Evolutionary conservation across 2,797 vertebrate genomes (phyloP), one percentile per base, ranked within the genome.

Genomic region (Australoheros facetus): DNA sequence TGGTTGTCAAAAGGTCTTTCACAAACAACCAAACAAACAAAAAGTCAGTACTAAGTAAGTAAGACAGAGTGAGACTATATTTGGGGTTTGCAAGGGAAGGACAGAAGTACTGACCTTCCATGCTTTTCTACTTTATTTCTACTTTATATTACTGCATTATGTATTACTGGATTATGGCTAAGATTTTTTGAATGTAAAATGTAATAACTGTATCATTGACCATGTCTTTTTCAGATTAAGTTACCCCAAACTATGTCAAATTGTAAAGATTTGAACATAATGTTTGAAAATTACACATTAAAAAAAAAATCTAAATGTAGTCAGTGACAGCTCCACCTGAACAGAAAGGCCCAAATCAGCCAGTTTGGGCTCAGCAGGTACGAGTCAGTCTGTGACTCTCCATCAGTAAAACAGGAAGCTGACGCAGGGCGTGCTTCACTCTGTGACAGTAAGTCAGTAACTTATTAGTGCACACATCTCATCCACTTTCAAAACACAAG

Each of bases 51-150:
- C 7, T 2, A 2, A 34, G 7, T 34, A 34, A 64, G 21, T 64
- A 26, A 12, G 39, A 16, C 60, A 0, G 21, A 66, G 39, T 0
- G 59, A 62, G 37, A 13, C 13, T 10, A 23, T 45, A 39, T 39
- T 64, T 23, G 9, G 21, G 48, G 19, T n/a, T 53, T 53, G 19
- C 19, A 53, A 9, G 4, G 19, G 2, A 53, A 19, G 21, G 0
- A 6, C 60, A 45, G 0, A 26, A 10, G 39, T 17, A 0, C 5
- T 5, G 1, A 16, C 13, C 42, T 45, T 45, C 2, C 42, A 45
- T 45, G 42, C 5, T 45, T 45, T 5, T 45, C 13, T 45, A 14
- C 4, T 14, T 13, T 30, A 30, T 4, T 64, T 26, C 8, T 64
- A 3, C 60, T 45, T 64, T 26, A 23, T 45, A 11, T 12, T 42